Base-by-base conservation (phyloP, 2,113 vertebrate genomes). In the Synodontis membranacea region DNA sequence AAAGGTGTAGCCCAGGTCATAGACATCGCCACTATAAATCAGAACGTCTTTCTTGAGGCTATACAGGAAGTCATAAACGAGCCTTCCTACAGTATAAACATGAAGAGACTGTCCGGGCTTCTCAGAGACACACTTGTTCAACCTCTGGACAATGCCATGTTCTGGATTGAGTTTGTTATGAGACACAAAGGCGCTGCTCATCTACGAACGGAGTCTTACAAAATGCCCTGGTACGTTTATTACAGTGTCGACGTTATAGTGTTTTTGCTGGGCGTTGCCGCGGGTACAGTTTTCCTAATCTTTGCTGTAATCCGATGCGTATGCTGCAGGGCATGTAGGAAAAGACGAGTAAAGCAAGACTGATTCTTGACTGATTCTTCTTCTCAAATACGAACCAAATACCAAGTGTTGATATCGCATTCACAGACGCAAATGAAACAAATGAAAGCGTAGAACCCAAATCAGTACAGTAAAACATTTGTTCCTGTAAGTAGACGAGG, bases 91-190 rank as follows among this genome's bases (percentile, higher is more conserved):
- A 88, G 82, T 68, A 80, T 42, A 17, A 94, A 93, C 90, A 95
- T 95, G 92, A 92, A 94, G 90, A 93, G 83, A 70, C 91, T 94
- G 46, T 95, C 94, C n/a, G 81, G 86, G 25, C 91, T 94, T 79
- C 93, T 94, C 86, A 90, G 87, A 85, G 95, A 95, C 89, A 88
- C 91, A 54, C 93, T 92, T 2, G 31, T 94, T 31, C 85, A 86
- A 15, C 93, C 95, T 0, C 14, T 95, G 39, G 92, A 95, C 28
- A 88, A n/a, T 1, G 94, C 94, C 79, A 42, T 95, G 85, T 95
- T 93, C 93, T 96, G 95, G 94, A 93, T 93, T 17, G 94, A 95
- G 91, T 95, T 91, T 88, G 92, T 94, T 37, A 94, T 95, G 80
- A 93, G 93, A 79, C 93, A 95, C 90, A 92, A 92, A 93, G 94